Percentiles rank a stretch among this genome's conserved stretches.
phyloP scores from a whole-genome alignment of 1,140 invertebrate species.

The Alviniconcha marisindica region DNA sequence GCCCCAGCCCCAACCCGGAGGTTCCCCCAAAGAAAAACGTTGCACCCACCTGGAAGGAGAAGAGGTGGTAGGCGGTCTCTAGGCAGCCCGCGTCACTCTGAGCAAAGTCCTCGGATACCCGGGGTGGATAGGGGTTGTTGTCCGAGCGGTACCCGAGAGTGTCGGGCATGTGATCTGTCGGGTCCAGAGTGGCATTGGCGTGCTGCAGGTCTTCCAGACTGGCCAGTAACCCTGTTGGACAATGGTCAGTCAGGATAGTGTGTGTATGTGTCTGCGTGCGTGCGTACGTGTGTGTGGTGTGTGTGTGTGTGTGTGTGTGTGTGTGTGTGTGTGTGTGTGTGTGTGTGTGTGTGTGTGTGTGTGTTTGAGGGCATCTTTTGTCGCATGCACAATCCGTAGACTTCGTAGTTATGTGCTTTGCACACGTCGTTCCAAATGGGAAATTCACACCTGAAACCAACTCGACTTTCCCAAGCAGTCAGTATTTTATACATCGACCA shows the following conservation, averaged over 20 bases:
- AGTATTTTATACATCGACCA: too few species aligned
- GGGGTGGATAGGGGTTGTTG: slow-evolving; percentile 39
- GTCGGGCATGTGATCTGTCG: slow-evolving; percentile 14
- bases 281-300: slow-evolving; percentile 11
- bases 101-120: slow-evolving; percentile 30
- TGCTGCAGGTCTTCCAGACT: slow-evolving; percentile 39
- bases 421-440: too few species aligned
- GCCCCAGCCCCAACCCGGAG: background rate
- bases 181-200: slow-evolving; percentile 34
- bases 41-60: background rate
- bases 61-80: slow-evolving; percentile 33
- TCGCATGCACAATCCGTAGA: too few species aligned
- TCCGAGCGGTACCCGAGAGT: slow-evolving; percentile 17
- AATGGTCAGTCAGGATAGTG: too few species aligned
- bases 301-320: slow-evolving; percentile 21
- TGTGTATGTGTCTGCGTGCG: slow-evolving; percentile 15
- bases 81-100: slow-evolving; percentile 19
- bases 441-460: too few species aligned
- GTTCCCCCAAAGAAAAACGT: background rate
- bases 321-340: slow-evolving; percentile 13
- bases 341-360: background rate
- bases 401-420: too few species aligned
- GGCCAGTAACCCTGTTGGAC: slow-evolving; percentile 2
- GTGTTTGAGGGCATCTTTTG: background rate
- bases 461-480: too few species aligned